Evolutionary conservation across 2,113 vertebrate genomes (phyloP), one percentile per base, ranked within the genome.

Genomic region (Corvus moneduloides): DNA sequence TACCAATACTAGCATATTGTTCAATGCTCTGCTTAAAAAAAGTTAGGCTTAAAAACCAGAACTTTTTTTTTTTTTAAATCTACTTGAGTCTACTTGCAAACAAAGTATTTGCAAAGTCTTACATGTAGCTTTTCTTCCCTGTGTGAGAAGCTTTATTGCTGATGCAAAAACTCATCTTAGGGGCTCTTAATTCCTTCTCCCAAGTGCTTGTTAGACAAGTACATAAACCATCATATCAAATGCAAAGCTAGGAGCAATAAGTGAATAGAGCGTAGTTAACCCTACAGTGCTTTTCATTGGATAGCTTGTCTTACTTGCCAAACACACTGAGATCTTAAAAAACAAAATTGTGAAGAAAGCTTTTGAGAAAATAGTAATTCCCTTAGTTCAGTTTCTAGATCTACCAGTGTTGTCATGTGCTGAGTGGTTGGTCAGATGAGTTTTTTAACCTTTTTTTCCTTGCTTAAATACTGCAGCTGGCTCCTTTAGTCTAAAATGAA

Each of bases 161-260:
- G 61, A 20, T 48, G 64, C 76, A 79, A 43, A 85, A 69, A 43
- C 41, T 20, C 69, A 6, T 67, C 15, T 64, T 68, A 35, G 84
- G 44, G 66, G 66, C 56, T 80, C 9, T 28, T 28, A 41, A 58
- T 76, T 83, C 43, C 52, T 86, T 43, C 51, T 62, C 59, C 68
- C 35, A 20, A 21, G 35, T 81, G 63, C 84, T 86, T 74, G 72
- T 37, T 81, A 73, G 48, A 69, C 72, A 49, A 82, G 76, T 49
- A 43, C 55, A 48, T 81, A 94, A 92, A 97, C 90, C 51, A 78
- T 96, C 91, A 51, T 90, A 96, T 95, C 81, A 95, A 94, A 44
- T 94, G 84, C 95, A 97, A 94, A 85, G 93, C 93, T 91, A 97
- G 90, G 92, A 97, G 96, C 97, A 98, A 96, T 98, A 98, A 98